phyloP scores from a whole-genome alignment of 2,888 invertebrate species.

The Oligia fasciuncula region DNA sequence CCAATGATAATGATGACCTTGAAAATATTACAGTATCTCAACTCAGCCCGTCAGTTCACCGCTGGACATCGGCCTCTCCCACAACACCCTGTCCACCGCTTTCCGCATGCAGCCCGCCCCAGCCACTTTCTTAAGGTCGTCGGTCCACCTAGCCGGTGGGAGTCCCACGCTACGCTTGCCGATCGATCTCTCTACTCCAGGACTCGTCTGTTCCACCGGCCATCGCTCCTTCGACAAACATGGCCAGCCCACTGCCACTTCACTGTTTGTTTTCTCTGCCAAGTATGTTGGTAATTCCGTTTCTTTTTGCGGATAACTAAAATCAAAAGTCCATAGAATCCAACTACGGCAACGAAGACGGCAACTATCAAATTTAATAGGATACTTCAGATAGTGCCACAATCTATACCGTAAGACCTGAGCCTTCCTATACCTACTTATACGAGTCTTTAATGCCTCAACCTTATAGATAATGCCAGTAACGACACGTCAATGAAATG shows the following conservation, averaged over 20 bases:
- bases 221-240: background rate
- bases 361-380: background rate
- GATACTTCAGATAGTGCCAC: background rate
- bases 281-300: background rate
- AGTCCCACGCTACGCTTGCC: background rate
- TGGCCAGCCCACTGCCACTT: background rate
- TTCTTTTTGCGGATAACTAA: background rate
- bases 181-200: background rate
- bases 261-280: background rate
- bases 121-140: background rate
- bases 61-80: too few relatives aligned
- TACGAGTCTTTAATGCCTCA: background rate
- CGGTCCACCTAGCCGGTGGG: too few relatives aligned
- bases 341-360: background rate
- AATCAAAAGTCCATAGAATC: background rate
- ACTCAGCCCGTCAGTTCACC: background rate
- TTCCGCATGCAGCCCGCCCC: too few relatives aligned
- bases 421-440: background rate
- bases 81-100: too few relatives aligned
- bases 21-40: background rate
- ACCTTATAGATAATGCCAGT: background rate
- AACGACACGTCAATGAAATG: slow-evolving; percentile 21
- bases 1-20: background rate
- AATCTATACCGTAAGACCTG: background rate
- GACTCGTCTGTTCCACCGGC: background rate